These are phyloP conservation scores for Peromyscus nudipes DNA, from an alignment of 2,797 vertebrate species.

Conservation along the genomic window DNA sequence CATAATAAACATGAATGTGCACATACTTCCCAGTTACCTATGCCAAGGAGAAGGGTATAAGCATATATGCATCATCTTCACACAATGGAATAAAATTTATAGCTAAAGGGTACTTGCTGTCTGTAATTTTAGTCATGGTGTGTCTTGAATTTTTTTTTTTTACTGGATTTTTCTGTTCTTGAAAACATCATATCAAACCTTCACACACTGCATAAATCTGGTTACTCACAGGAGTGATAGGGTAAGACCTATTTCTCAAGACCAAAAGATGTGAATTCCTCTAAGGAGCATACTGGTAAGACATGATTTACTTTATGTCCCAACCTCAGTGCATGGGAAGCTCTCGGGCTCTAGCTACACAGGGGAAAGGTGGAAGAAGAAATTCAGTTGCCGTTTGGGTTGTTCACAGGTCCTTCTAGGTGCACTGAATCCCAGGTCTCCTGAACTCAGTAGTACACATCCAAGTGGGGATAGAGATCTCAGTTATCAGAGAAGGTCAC, in stretches of 20 bases:
- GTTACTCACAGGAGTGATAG: background rate
- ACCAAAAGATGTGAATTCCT: background rate
- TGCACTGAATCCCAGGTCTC: background rate
- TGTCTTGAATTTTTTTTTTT: background rate
- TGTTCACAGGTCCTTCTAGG: too few relatives aligned
- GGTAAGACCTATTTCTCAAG: background rate
- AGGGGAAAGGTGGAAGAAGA: too few relatives aligned
- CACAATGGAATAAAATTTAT: background rate
- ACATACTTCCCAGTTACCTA: background rate
- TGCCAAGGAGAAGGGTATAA: background rate
- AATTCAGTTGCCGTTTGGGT: background rate
- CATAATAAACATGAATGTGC: background rate
- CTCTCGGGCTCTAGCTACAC: background rate
- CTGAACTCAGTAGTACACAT: background rate
- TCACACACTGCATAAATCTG: background rate
- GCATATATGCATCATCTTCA: background rate
- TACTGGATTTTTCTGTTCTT: background rate
- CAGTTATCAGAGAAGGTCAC: background rate
- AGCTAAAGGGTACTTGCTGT: background rate
- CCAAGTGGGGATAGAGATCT: background rate
- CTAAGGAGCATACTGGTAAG: background rate
- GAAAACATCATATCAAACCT: background rate
- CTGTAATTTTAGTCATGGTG: background rate
- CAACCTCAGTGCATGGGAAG: background rate
- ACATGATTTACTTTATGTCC: background rate